Evolutionary conservation across 2,888 invertebrate genomes (phyloP).

Genomic region (Chrysolina americana): DNA sequence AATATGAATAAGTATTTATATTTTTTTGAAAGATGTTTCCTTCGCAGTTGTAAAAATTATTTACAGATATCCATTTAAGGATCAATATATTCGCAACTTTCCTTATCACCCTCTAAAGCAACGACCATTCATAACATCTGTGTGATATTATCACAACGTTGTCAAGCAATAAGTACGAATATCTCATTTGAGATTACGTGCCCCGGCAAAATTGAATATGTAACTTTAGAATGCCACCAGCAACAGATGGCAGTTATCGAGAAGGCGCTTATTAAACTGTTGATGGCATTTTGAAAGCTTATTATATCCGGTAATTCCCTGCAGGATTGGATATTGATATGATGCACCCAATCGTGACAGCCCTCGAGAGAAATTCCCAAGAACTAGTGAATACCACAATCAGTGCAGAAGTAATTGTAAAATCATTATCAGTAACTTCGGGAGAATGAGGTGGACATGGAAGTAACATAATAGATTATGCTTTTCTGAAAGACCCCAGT

Average conservation of each 20-base stretch:
- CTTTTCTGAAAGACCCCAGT: too few species aligned
- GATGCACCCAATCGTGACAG: not conserved
- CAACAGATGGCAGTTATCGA: not conserved
- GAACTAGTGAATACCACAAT: too few species aligned
- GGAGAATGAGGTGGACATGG: too few species aligned
- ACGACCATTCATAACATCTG: not conserved
- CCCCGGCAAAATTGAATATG: not conserved
- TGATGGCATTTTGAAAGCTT: not conserved
- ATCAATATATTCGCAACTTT: too few species aligned
- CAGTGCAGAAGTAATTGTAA: too few species aligned
- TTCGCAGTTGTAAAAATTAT: too few species aligned
- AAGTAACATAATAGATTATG: too few species aligned
- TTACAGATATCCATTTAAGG: too few species aligned
- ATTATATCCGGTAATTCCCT: not conserved
- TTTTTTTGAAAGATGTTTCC: too few species aligned
- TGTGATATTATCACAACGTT: not conserved
- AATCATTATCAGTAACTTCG: too few species aligned
- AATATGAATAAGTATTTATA: too few species aligned
- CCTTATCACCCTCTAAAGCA: not conserved
- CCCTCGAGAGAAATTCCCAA: too few species aligned
- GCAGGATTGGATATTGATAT: not conserved
- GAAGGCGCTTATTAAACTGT: constrained; percentile 1
- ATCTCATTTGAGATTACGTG: not conserved
- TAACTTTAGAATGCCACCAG: constrained; percentile 3
- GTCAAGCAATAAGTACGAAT: not conserved